Conservation (phyloP, 2,113 vertebrate species). For the Arizona elegans region DNA sequence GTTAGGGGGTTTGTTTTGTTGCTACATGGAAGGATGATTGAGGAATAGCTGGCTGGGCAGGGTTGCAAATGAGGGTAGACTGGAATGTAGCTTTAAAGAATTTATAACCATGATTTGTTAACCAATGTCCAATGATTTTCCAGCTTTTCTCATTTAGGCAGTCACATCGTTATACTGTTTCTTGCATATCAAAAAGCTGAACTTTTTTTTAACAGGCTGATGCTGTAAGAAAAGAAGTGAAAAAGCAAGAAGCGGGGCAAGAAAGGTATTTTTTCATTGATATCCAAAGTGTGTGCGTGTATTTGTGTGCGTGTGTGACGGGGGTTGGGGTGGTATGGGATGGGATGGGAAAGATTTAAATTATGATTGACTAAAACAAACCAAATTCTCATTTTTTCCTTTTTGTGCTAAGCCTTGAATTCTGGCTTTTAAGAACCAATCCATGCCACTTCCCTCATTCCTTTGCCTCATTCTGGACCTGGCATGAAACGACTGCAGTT, state of each 20-base stretch:
- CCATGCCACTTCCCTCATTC: not conserved
- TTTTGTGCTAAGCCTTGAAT: not conserved
- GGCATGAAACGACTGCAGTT: not conserved
- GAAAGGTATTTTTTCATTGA: slow-evolving; percentile 61
- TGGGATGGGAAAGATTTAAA: not conserved
- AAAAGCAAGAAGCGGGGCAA: slow-evolving; percentile 44
- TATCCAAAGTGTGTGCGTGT: not conserved
- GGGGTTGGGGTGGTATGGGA: too few relatives aligned
- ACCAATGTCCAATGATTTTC: not conserved
- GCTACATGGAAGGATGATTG: not conserved
- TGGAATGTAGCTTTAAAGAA: not conserved
- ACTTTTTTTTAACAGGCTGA: slow-evolving; percentile 57
- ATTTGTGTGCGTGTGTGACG: too few relatives aligned
- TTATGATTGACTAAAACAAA: not conserved
- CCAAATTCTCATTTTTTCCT: too few relatives aligned
- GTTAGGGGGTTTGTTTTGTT: not conserved
- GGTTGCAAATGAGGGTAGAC: not conserved
- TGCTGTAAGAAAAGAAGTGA: slow-evolving; percentile 39
- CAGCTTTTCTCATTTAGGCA: not conserved
- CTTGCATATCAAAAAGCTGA: slow-evolving; percentile 12
- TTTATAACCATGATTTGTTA: not conserved
- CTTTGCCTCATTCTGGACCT: not conserved
- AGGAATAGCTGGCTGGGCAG: not conserved
- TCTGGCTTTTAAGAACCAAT: not conserved
- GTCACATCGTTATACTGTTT: fast-evolving